phyloP scores from a whole-genome alignment of 1,140 invertebrate genomes.

The Heliothis subflexa region DNA sequence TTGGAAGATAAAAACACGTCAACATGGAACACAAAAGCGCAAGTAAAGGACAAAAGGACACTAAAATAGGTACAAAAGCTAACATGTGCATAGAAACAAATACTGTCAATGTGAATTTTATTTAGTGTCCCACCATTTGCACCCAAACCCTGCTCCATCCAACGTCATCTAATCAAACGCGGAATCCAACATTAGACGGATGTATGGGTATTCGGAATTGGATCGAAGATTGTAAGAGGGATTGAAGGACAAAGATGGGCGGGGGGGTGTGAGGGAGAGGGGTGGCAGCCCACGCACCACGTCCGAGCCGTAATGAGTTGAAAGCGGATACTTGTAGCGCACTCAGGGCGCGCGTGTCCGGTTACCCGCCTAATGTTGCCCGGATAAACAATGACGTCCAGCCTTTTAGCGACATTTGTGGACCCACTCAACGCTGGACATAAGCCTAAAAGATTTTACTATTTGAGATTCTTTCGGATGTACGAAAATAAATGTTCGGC shows the following conservation, averaged over 20 bases:
- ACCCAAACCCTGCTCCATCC: slow-evolving; percentile 21
- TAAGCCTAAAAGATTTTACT: slow-evolving; percentile 85
- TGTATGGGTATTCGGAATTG: slow-evolving; percentile 77
- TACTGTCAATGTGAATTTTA: slow-evolving; percentile 14
- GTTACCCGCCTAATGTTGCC: slow-evolving; percentile 85
- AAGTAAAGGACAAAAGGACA: background rate
- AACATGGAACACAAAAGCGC: background rate
- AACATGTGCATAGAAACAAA: slow-evolving; percentile 5
- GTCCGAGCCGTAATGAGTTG: slow-evolving; percentile 85
- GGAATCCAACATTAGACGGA: slow-evolving; percentile 67
- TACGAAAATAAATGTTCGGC: slow-evolving; percentile 54
- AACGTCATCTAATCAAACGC: slow-evolving; percentile 63
- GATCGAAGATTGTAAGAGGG: slow-evolving; percentile 82
- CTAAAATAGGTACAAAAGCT: background rate
- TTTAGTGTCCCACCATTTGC: slow-evolving; percentile 20
- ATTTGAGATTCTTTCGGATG: slow-evolving; percentile 69
- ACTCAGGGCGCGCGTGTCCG: slow-evolving; percentile 84
- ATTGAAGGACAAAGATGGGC: slow-evolving; percentile 81
- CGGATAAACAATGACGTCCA: slow-evolving; percentile 86
- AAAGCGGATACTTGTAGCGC: slow-evolving; percentile 86
- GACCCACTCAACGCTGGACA: slow-evolving; percentile 83
- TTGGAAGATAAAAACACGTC: slow-evolving; percentile 6
- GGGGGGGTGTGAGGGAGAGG: slow-evolving; percentile 61
- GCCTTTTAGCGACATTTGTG: slow-evolving; percentile 86
- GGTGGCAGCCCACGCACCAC: slow-evolving; percentile 79